phyloP scores from a whole-genome alignment of 2,797 vertebrate species.

The Gallinago solitaria region DNA sequence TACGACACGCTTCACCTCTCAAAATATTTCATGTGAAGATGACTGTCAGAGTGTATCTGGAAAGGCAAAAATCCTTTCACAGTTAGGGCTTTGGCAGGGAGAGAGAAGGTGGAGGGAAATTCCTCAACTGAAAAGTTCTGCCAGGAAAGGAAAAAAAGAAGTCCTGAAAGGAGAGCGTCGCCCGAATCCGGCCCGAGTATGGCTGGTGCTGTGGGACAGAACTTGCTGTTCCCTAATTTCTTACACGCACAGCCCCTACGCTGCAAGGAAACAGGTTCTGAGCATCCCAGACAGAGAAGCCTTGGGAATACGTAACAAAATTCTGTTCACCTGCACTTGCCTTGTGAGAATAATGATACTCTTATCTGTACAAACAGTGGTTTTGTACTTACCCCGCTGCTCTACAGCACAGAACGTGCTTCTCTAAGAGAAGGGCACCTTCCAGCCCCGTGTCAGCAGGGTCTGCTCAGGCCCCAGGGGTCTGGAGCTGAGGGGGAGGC shows the following conservation, averaged over 20 bases:
- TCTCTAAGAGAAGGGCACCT: neutral
- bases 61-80: neutral
- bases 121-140: neutral
- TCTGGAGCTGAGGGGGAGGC: neutral
- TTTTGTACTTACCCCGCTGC: neutral
- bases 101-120: neutral
- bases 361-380: neutral
- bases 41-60: neutral
- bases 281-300: neutral
- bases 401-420: neutral
- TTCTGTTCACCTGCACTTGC: neutral
- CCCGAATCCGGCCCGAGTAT: neutral
- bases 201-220: neutral
- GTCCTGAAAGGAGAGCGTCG: neutral
- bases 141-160: neutral
- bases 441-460: neutral
- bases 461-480: neutral
- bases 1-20: neutral
- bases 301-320: neutral
- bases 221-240: neutral
- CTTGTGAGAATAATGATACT: neutral
- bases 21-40: neutral
- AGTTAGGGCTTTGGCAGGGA: neutral
- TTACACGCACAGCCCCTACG: neutral
- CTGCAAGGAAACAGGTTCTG: neutral